Percentiles rank a stretch among this genome's conserved stretches.
These are phyloP conservation scores for Aphyosemion australe DNA, from an alignment of 2,113 vertebrate genomes.

Conservation along the genomic window DNA sequence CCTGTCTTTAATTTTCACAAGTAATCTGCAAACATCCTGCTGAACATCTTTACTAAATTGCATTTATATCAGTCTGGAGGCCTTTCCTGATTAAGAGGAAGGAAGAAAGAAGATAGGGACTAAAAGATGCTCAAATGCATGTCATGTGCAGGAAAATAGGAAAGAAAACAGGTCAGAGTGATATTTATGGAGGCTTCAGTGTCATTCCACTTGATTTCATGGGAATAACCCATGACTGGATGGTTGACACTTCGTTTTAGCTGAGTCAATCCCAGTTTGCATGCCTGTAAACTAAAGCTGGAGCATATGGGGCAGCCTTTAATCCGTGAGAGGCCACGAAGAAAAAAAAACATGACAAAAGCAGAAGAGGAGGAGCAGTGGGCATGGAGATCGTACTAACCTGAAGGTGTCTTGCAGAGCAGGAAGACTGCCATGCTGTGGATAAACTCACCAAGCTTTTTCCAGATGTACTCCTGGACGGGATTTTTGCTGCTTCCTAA, in stretches of 20 bases:
- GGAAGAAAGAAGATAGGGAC: constrained; percentile 1
- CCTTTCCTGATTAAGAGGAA: background rate
- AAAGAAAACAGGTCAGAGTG: too few species aligned
- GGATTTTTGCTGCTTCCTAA: background rate
- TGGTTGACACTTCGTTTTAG: too few species aligned
- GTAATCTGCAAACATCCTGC: background rate
- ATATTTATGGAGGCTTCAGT: too few species aligned
- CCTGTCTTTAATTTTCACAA: too few species aligned
- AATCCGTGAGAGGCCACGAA: constrained; percentile 12
- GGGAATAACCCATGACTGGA: too few species aligned
- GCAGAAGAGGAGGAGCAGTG: constrained; percentile 40
- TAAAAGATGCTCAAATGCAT: background rate
- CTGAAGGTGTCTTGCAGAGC: constrained; percentile 69
- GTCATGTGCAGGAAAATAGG: too few species aligned
- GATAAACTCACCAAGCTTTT: constrained; percentile 30
- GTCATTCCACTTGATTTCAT: too few species aligned
- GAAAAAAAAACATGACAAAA: constrained; percentile 26
- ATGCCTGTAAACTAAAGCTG: background rate
- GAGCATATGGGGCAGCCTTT: background rate
- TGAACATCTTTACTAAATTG: background rate
- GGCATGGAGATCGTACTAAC: constrained; percentile 65
- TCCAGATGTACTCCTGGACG: background rate
- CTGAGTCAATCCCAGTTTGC: background rate
- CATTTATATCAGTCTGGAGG: background rate
- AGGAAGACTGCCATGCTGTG: constrained; percentile 67